A percentile compares a stretch with the other conserved stretches of the same genome.
Evolutionary conservation across 2,888 invertebrate genomes (phyloP).

Genomic region (Drosophila melanocephala): DNA sequence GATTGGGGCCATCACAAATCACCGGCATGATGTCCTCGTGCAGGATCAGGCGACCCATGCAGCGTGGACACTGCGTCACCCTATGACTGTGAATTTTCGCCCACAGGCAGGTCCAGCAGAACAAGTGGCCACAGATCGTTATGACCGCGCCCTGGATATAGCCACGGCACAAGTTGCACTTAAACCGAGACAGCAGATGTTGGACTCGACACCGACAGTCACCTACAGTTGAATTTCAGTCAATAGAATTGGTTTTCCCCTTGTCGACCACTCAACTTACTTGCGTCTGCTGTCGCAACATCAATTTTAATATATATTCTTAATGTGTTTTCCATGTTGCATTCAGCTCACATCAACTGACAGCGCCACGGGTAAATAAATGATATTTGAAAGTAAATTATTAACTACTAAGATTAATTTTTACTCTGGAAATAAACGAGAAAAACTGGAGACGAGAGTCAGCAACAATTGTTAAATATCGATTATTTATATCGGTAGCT

Average conservation of each 20-base stretch:
- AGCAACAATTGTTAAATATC: background rate
- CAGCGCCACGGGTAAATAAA: background rate
- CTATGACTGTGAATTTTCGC: background rate
- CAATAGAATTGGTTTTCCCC: background rate
- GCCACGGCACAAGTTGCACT: conserved; percentile 43
- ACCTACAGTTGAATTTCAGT: background rate
- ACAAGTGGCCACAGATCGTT: conserved; percentile 65
- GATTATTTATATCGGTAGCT: background rate
- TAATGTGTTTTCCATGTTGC: conserved; percentile 2
- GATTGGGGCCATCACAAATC: conserved; percentile 44
- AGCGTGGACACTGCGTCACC: conserved; percentile 41
- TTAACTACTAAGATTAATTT: background rate
- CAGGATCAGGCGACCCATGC: conserved; percentile 34
- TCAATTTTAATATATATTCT: background rate
- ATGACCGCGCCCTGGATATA: conserved; percentile 49
- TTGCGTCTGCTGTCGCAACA: background rate
- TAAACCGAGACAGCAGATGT: background rate
- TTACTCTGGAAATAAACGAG: background rate
- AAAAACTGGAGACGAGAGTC: background rate
- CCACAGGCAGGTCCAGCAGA: conserved; percentile 67
- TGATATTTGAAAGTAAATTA: background rate
- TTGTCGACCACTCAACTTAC: background rate
- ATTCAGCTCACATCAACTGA: background rate
- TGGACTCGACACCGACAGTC: background rate
- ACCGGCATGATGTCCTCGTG: conserved; percentile 65